Percentiles rank a stretch among this genome's conserved stretches.
Evolutionary conservation across 2,797 vertebrate species (phyloP).

Genomic region (Sebastes cheni): DNA sequence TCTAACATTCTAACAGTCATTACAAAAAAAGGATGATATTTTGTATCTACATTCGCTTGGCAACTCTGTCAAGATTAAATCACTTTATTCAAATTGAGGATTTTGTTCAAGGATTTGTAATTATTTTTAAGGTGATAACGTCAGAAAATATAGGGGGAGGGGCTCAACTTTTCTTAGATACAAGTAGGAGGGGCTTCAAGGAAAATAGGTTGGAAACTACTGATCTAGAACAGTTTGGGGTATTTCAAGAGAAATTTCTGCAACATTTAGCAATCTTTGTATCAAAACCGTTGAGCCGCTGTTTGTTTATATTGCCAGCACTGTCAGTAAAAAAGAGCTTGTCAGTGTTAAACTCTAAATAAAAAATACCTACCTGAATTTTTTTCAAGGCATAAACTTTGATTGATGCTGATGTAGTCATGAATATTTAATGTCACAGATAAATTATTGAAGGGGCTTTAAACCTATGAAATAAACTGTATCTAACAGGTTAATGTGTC

Average conservation of each 20-base stretch:
- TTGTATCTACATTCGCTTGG: fast-evolving
- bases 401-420: not conserved
- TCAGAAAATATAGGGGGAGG: no score
- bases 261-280: not conserved
- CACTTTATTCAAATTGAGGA: no score
- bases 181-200: no score
- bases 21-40: no score
- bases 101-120: no score
- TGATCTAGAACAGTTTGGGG: not conserved
- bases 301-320: not conserved
- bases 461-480: not conserved
- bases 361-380: not conserved
- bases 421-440: not conserved
- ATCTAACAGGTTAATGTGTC: not conserved
- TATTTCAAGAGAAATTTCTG: not conserved
- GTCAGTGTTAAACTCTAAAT: not conserved
- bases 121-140: no score
- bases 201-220: no score
- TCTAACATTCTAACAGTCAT: not conserved
- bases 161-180: no score
- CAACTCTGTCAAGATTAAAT: fast-evolving
- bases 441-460: not conserved
- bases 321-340: not conserved
- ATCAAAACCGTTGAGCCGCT: no score
- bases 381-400: not conserved